Evolutionary conservation across 1,140 invertebrate species (phyloP).

Genomic region (Marisa cornuarietis): DNA sequence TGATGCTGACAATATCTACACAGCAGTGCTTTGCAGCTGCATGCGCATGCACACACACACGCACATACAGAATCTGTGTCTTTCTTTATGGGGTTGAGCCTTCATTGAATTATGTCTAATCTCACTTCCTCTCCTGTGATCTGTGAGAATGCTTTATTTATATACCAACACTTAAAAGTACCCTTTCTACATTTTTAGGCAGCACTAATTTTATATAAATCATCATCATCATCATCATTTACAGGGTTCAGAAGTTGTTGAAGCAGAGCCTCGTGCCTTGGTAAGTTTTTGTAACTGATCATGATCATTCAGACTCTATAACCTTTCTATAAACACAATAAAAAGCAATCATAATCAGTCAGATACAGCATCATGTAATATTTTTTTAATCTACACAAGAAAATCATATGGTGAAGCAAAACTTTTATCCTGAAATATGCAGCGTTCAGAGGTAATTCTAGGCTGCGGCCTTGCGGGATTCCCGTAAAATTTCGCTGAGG

Average conservation of each 20-base stretch:
- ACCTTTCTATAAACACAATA: too few species aligned
- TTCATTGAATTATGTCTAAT: background rate
- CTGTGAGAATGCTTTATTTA: background rate
- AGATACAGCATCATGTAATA: too few species aligned
- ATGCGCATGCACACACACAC: background rate
- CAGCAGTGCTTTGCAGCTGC: background rate
- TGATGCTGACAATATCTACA: too few species aligned
- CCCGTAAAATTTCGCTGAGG: too few species aligned
- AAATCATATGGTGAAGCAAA: too few species aligned
- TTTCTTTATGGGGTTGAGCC: background rate
- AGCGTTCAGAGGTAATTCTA: too few species aligned
- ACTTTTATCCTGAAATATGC: too few species aligned
- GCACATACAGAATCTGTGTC: background rate
- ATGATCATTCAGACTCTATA: too few species aligned
- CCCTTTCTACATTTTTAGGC: background rate
- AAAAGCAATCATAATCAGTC: too few species aligned
- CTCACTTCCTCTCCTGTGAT: background rate
- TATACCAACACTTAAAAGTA: background rate
- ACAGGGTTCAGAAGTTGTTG: conserved; percentile 59
- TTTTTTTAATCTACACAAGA: too few species aligned
- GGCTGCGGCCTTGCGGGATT: too few species aligned
- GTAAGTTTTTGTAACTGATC: background rate
- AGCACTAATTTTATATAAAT: too few species aligned
- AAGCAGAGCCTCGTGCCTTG: conserved; percentile 47
- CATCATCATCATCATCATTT: conserved; percentile 16